phyloP scores from a whole-genome alignment of 2,113 vertebrate species.

The Corydoras maculifer region DNA sequence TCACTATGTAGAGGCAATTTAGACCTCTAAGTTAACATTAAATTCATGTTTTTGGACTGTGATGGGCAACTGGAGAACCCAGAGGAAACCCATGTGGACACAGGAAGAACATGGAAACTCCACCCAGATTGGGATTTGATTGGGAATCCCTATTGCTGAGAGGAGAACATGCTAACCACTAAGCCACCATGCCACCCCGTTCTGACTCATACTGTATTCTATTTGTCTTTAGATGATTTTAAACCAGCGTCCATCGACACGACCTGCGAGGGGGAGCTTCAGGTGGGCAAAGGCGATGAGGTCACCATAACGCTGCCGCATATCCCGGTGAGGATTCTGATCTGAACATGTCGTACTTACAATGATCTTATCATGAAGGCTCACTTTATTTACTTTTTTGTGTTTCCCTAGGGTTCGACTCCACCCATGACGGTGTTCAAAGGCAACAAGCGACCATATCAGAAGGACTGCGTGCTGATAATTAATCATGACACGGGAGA shows the following conservation, averaged over 20 bases:
- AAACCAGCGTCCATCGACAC: conserved; percentile 97
- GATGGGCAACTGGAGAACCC: too few species aligned
- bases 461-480: conserved; percentile 97
- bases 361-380: background rate
- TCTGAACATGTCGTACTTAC: too few species aligned
- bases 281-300: conserved; percentile 96
- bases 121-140: too few species aligned
- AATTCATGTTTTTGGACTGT: too few species aligned
- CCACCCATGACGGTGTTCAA: conserved; percentile 98
- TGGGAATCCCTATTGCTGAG: too few species aligned
- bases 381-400: background rate
- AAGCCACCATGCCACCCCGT: too few species aligned
- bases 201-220: background rate
- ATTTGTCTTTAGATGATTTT: conserved; percentile 85
- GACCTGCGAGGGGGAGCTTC: conserved; percentile 90
- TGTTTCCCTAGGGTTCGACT: conserved; percentile 80
- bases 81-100: too few species aligned
- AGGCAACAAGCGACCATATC: conserved; percentile 94
- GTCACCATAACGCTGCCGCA: conserved; percentile 97
- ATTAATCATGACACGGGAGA: conserved; percentile 98
- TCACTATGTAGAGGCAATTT: too few species aligned
- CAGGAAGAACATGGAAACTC: too few species aligned
- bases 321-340: conserved; percentile 76
- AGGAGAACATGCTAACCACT: too few species aligned
- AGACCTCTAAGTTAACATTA: too few species aligned